phyloP scores from a whole-genome alignment of 2,888 invertebrate genomes.

The Zaprionus lineosus region DNA sequence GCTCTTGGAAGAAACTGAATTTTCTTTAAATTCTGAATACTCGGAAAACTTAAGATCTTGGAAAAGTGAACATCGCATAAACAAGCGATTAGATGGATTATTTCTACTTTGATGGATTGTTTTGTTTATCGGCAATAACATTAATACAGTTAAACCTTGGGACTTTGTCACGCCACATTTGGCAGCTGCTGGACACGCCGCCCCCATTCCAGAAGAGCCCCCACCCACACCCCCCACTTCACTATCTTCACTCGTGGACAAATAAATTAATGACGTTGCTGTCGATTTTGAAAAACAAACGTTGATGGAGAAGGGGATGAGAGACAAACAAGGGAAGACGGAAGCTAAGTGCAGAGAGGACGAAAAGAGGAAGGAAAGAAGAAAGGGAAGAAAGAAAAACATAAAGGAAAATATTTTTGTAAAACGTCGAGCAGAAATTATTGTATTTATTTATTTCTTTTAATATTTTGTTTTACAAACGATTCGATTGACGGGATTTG shows the following conservation, averaged over 20 bases:
- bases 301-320: not conserved
- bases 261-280: conserved; percentile 33
- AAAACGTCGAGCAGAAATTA: conserved; percentile 17
- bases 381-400: not conserved
- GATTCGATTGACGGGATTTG: conserved; percentile 68
- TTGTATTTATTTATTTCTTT: conserved; percentile 24
- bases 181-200: conserved; percentile 1
- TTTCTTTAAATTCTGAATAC: too few relatives aligned
- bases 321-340: not conserved
- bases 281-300: conserved; percentile 4
- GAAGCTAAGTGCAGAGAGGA: too few relatives aligned
- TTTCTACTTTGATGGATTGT: not conserved
- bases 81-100: not conserved
- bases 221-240: not conserved
- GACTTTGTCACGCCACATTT: not conserved
- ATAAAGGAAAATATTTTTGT: conserved; percentile 36
- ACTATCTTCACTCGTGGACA: conserved; percentile 7
- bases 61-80: too few relatives aligned
- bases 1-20: too few relatives aligned
- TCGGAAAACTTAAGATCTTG: too few relatives aligned
- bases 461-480: conserved; percentile 35
- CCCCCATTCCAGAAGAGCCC: not conserved
- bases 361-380: not conserved
- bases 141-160: not conserved
- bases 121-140: not conserved